Evolutionary conservation across 2,797 vertebrate species (phyloP).

Genomic region (Balearica regulorum): DNA sequence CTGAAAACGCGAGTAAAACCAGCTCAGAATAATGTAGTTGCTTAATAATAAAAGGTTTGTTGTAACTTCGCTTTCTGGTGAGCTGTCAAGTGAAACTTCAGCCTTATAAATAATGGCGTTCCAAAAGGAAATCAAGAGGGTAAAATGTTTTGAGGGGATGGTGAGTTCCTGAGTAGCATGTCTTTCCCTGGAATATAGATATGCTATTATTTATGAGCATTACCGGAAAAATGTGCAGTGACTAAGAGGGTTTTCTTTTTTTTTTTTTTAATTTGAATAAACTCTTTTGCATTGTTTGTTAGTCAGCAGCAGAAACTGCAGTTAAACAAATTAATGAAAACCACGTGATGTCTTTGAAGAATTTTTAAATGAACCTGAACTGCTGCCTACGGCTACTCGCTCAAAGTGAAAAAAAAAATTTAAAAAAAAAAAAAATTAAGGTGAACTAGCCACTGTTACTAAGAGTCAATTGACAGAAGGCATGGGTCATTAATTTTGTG

Average conservation of each 20-base stretch:
- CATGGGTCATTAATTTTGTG: constrained; percentile 99
- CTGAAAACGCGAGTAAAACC: background rate
- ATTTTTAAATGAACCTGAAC: constrained; percentile 85
- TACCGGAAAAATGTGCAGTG: background rate
- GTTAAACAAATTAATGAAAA: constrained; percentile 87
- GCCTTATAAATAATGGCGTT: constrained; percentile 24
- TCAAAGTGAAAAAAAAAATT: constrained; percentile 61
- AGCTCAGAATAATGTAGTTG: background rate
- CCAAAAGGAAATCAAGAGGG: constrained; percentile 27
- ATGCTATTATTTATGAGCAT: background rate
- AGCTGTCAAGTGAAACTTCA: constrained; percentile 37
- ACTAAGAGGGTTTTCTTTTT: background rate
- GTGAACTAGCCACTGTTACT: constrained; percentile 85
- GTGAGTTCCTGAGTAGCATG: background rate
- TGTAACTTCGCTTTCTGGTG: background rate
- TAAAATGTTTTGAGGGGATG: constrained; percentile 35
- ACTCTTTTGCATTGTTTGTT: constrained; percentile 25
- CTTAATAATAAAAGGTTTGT: background rate
- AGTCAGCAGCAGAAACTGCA: constrained; percentile 61
- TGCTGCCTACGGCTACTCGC: constrained; percentile 80
- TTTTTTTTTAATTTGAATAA: background rate
- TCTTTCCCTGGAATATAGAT: background rate
- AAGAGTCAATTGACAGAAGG: constrained; percentile 92
- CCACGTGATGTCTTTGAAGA: constrained; percentile 79
- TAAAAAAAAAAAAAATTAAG: constrained; percentile 76